Evolutionary conservation across 2,888 invertebrate species (phyloP).

Genomic region (Rhingia campestris): DNA sequence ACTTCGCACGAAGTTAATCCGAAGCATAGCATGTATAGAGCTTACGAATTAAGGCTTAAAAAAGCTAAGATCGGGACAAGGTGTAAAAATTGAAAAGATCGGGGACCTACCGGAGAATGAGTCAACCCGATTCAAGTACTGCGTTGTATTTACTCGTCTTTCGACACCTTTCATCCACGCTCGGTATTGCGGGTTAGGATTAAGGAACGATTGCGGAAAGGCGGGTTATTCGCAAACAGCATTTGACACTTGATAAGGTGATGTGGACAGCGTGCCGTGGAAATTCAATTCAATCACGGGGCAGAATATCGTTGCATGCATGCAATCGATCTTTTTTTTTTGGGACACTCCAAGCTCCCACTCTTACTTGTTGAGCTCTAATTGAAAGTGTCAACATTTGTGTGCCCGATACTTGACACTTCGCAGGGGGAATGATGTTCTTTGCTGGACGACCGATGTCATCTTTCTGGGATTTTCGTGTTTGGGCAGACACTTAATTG

Average conservation of each 20-base stretch:
- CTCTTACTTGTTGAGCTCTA: constrained; percentile 44
- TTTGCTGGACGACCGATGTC: constrained; percentile 59
- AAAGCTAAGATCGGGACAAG: too few relatives aligned
- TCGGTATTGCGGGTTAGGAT: constrained; percentile 53
- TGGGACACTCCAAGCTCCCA: constrained; percentile 7
- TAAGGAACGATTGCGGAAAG: constrained; percentile 38
- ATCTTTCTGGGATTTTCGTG: constrained; percentile 61
- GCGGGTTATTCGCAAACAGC: constrained; percentile 40
- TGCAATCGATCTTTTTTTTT: constrained; percentile 41
- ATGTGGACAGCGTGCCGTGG: constrained; percentile 59
- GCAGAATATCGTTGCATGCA: constrained; percentile 40
- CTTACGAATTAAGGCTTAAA: too few relatives aligned
- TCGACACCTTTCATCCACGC: constrained; percentile 60
- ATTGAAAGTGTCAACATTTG: constrained; percentile 62
- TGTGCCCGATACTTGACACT: constrained; percentile 28
- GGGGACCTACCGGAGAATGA: too few relatives aligned
- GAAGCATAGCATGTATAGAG: too few relatives aligned
- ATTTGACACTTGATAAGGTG: constrained; percentile 63
- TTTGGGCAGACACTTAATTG: constrained; percentile 65
- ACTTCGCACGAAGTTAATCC: too few relatives aligned
- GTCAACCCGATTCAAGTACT: too few relatives aligned
- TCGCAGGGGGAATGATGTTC: constrained; percentile 34
- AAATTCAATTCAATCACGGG: constrained; percentile 39
- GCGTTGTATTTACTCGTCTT: too few relatives aligned
- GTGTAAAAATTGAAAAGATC: too few relatives aligned